Evolutionary conservation across 1,140 invertebrate species (phyloP), one percentile per base, ranked within the genome.

Genomic region (Dendrolimus punctatus): DNA sequence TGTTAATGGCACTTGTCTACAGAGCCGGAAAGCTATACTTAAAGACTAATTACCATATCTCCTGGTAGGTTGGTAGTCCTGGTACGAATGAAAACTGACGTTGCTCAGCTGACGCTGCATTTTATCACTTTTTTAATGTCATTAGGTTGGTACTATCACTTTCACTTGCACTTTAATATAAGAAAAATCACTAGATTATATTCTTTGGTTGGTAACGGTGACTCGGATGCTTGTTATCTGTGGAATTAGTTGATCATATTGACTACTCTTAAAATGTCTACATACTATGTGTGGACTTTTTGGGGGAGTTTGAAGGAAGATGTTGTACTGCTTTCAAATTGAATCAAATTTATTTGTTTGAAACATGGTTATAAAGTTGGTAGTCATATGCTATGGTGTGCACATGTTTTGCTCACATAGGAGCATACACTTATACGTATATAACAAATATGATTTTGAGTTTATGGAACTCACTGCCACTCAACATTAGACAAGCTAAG

Each of bases 51-150:
- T 73, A 85, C 82, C 82, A 71, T 83, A 85, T 80, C 61, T 56
- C 55, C 82, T 75, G 6, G 68, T 46, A 1, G 82, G 82, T 57
- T 85, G 80, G 59, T 85, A 82, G 38, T 85, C 82, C 74, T 81
- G 80, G 59, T 85, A 85, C 23, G 78, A 78, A 6, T 76, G 70
- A 55, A 76, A 67, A 59, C 78, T 83, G 46, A 83, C 82, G 62
- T 85, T 83, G 63, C 80, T 85, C 47, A 80, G 58, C 62, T 80
- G 82, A 23, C 77, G 66, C 74, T 83, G 80, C 82, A 83, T 85
- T 9, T 51, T 60, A 45, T 56, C 63, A 63, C 43, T 62, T 62
- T 52, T 57, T 41, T 52, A 9, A 45, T 5, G 50, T 51, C 55
- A 61, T 61, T 49, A 46, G 59, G 48, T 62, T 57, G 47, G 49